Conservation (phyloP, 2,113 vertebrate genomes). For the Clupea harengus region DNA sequence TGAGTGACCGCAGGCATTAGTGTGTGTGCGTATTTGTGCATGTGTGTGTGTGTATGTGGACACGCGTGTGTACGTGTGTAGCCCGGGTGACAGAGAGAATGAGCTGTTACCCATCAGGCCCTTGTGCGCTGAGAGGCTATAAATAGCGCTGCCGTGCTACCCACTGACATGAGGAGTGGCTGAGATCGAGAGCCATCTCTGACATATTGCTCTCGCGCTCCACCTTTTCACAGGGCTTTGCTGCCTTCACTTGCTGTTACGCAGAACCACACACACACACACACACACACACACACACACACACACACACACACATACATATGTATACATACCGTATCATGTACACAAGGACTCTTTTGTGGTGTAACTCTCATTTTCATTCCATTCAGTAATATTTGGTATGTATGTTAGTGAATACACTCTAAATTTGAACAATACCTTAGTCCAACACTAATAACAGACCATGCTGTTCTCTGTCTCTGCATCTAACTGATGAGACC, state of each 20-base stretch:
- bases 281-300: constrained; percentile 15
- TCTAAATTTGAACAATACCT: background rate
- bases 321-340: background rate
- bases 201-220: background rate
- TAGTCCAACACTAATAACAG: background rate
- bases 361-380: too few species aligned
- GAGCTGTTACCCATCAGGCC: background rate
- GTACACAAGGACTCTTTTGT: background rate
- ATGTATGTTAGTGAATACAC: background rate
- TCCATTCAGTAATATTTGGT: background rate
- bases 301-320: constrained; percentile 20
- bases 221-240: background rate
- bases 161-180: background rate
- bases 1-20: background rate
- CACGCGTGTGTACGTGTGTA: background rate
- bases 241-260: background rate
- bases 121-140: background rate
- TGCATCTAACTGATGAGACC: background rate
- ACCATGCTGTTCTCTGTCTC: background rate
- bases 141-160: background rate
- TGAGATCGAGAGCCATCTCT: background rate
- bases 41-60: background rate
- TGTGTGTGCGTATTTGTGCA: background rate
- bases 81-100: constrained; percentile 1
- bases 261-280: background rate